Evolutionary conservation across 2,113 vertebrate species (phyloP).

Genomic region (Bos javanicus): DNA sequence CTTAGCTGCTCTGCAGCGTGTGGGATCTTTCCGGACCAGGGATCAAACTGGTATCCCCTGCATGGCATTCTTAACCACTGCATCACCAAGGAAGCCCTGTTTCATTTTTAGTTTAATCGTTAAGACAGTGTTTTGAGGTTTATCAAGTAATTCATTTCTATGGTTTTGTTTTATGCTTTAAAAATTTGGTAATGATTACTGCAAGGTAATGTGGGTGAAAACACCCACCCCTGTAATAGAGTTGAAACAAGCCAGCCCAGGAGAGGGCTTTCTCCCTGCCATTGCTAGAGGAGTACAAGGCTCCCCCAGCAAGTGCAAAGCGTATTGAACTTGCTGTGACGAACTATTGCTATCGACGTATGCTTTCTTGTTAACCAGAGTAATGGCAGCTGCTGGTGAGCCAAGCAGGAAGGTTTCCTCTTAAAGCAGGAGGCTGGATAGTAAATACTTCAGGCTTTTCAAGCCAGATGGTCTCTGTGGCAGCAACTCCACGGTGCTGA

Average conservation of each 20-base stretch:
- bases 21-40: not conserved
- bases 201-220: not conserved
- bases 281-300: not conserved
- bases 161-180: not conserved
- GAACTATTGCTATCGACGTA: not conserved
- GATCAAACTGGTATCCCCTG: not conserved
- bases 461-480: constrained; percentile 6
- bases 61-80: not conserved
- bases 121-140: not conserved
- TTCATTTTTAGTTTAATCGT: not conserved
- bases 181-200: not conserved
- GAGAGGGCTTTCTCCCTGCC: not conserved
- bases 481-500: not conserved
- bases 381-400: not conserved
- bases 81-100: not conserved
- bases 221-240: not conserved
- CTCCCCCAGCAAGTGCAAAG: not conserved
- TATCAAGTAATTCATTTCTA: not conserved
- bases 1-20: not conserved
- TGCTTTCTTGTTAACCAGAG: constrained; percentile 45
- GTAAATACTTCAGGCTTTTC: constrained; percentile 45
- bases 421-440: not conserved
- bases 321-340: not conserved
- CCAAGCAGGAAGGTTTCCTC: not conserved
- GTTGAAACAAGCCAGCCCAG: not conserved